phyloP scores from a whole-genome alignment of 2,888 invertebrate species.

The Pseudolycoriella hygida region DNA sequence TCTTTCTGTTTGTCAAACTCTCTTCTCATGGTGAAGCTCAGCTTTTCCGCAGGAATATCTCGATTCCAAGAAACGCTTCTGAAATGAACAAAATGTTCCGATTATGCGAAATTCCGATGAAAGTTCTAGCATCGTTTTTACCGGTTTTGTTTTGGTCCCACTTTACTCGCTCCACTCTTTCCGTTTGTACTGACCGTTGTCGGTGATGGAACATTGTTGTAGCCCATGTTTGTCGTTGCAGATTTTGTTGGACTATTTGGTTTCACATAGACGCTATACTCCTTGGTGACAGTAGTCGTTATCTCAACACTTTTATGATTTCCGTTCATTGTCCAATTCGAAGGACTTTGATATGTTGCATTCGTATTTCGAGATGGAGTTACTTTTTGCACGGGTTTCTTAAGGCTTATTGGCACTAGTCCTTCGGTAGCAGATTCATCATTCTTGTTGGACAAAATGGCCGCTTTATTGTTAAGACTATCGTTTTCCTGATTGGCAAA shows the following conservation, averaged over 20 bases:
- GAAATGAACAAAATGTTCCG: slow-evolving; percentile 1
- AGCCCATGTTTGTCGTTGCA: slow-evolving; percentile 17
- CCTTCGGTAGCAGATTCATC: not conserved
- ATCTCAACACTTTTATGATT: slow-evolving; percentile 1
- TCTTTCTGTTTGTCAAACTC: slow-evolving; percentile 84
- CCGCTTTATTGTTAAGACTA: not conserved
- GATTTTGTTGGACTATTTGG: slow-evolving; percentile 28
- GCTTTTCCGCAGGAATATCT: slow-evolving; percentile 50
- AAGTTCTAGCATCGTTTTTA: not conserved
- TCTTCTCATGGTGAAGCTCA: slow-evolving; percentile 81
- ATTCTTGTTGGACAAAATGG: not conserved
- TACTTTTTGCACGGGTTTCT: slow-evolving; percentile 59
- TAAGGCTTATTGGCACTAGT: not conserved
- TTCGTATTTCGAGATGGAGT: slow-evolving; percentile 48
- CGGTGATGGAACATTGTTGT: slow-evolving; percentile 13
- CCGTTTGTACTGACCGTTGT: slow-evolving; percentile 20
- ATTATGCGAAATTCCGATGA: not conserved
- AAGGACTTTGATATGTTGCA: slow-evolving; percentile 6
- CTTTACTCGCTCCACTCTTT: slow-evolving; percentile 12
- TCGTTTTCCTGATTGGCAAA: too few relatives aligned
- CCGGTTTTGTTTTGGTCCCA: slow-evolving; percentile 9
- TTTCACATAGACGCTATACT: slow-evolving; percentile 31
- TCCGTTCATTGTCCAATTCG: slow-evolving; percentile 5
- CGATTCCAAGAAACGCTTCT: slow-evolving; percentile 50
- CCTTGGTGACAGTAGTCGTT: slow-evolving; percentile 11